Conservation (phyloP, 1,140 invertebrate genomes). For the Periplaneta americana region DNA sequence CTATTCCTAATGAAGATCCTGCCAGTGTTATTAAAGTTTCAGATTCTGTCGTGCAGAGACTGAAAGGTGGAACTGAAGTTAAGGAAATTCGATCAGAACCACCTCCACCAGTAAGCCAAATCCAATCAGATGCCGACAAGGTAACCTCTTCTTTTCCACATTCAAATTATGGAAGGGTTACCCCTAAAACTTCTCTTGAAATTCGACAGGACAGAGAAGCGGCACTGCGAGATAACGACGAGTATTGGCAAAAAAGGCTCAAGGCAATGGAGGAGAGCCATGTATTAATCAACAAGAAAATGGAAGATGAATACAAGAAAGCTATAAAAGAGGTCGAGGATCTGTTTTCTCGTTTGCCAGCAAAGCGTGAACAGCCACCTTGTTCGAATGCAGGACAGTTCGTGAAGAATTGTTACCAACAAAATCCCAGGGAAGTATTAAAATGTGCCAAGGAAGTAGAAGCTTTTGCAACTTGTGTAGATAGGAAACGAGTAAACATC, state of each 20-base stretch:
- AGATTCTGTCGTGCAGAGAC: background rate
- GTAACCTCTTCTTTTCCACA: background rate
- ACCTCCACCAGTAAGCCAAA: background rate
- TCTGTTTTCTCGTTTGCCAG: constrained; percentile 8
- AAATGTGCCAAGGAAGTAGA: constrained; percentile 18
- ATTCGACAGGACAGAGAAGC: constrained; percentile 3
- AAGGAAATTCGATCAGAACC: background rate
- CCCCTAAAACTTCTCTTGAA: background rate
- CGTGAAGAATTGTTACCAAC: constrained; percentile 12
- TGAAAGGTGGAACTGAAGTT: constrained; percentile 1
- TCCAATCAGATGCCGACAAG: background rate
- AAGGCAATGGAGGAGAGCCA: background rate
- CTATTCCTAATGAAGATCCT: background rate
- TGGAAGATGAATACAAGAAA: constrained; percentile 17
- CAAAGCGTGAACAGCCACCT: background rate
- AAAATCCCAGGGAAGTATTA: constrained; percentile 14
- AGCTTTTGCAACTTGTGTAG: constrained; percentile 16
- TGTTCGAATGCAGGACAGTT: constrained; percentile 6
- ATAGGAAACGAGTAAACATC: constrained; percentile 1
- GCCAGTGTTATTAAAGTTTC: constrained; percentile 3
- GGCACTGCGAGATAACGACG: constrained; percentile 1
- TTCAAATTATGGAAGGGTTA: background rate
- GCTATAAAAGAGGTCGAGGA: constrained; percentile 12
- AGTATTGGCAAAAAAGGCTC: background rate
- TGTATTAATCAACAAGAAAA: background rate